phyloP scores from a whole-genome alignment of 2,797 vertebrate genomes.

The Tolypeutes matacus region DNA sequence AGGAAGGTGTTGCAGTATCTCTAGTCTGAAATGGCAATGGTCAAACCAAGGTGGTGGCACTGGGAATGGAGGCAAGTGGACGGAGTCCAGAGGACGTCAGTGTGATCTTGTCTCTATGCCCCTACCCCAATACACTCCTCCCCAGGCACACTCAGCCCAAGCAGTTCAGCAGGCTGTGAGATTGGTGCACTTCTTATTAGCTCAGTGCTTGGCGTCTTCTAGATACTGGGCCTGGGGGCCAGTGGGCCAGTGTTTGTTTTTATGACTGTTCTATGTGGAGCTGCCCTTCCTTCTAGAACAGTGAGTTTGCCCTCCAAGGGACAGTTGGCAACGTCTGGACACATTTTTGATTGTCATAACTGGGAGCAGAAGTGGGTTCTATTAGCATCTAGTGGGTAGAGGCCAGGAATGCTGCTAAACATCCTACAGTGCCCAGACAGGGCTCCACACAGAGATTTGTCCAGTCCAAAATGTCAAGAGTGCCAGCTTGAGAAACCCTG shows the following conservation, averaged over 20 bases:
- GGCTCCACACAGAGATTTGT: background rate
- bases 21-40: background rate
- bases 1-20: background rate
- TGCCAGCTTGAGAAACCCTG: background rate
- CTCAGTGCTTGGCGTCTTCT: background rate
- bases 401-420: background rate
- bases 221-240: background rate
- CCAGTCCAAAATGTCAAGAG: no score
- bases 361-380: background rate
- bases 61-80: background rate
- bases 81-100: background rate
- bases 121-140: background rate
- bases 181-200: background rate
- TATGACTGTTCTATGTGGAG: background rate
- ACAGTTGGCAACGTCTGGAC: background rate
- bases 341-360: background rate
- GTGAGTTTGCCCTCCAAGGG: background rate
- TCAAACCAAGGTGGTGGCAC: background rate
- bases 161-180: background rate
- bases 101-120: background rate
- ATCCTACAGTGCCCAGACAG: background rate
- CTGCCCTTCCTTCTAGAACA: background rate
- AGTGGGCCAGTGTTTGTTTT: background rate
- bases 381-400: background rate
- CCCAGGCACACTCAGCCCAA: background rate